Evolutionary conservation across 2,888 invertebrate species (phyloP), one percentile per base, ranked within the genome.

Genomic region (Habrosyne pyritoides): DNA sequence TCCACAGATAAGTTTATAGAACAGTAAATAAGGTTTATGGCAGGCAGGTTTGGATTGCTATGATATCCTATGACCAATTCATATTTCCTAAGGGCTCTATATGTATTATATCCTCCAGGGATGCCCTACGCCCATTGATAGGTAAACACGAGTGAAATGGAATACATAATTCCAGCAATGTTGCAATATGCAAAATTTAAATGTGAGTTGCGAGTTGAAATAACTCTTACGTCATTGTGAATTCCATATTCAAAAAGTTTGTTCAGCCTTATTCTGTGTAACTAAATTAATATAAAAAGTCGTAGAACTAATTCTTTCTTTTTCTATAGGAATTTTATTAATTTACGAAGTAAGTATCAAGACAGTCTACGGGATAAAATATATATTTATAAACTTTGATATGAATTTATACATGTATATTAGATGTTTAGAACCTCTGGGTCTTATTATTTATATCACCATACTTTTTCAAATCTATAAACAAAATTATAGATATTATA

Each of bases 181-280:
- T 42, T 42, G 42, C 42, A 42, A 42, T 42, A 42, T 42, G 42
- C 18, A 42, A 42, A 18, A 42, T 18, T n/a, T 42, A 42, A 18
- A 42, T 42, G 42, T 42, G 18, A 18, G 42, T 18, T 42, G 7
- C 42, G 42, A 42, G 36, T 12, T 42, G 18, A 18, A 42, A 42
- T 42, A 42, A 18, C 42, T 42, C 8, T 18, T 42, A 42, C 42
- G 14, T 42, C 42, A 42, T 18, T 42, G 42, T 42, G 42, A 42
- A 42, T 42, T 42, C 18, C 42, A 42, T 18, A 42, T 42, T 42
- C 42, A 42, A 18, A 42, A 42, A 42, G 42, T 42, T 42, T 42
- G 8, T 42, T 14, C 18, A 42, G 42, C 18, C 18, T 42, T 42
- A 5, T 8, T 42, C 36, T 7, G 36, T 14, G 36, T 42, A 42